Conservation (phyloP, 2,113 vertebrate species). For the Crotalus helleri region DNA sequence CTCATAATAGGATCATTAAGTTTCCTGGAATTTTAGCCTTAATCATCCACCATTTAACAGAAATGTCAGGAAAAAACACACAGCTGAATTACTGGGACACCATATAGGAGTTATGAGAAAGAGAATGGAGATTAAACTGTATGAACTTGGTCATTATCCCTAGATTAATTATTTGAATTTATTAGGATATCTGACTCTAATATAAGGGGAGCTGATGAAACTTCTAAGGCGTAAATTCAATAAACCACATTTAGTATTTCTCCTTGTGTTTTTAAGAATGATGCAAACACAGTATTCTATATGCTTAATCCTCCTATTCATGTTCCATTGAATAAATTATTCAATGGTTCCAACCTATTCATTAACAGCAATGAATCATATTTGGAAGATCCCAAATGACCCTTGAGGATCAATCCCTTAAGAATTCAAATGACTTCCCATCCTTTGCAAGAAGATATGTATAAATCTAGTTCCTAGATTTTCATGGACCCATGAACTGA, state of each 20-base stretch:
- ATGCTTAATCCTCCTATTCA: not conserved
- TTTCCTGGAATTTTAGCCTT: not conserved
- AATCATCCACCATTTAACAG: not conserved
- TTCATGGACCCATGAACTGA: not conserved
- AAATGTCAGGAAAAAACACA: not conserved
- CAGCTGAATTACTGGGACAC: not conserved
- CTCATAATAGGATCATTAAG: not conserved
- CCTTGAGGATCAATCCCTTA: not conserved
- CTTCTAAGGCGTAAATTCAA: not conserved
- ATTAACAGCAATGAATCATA: not conserved
- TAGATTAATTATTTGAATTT: not conserved
- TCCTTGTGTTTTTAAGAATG: not conserved
- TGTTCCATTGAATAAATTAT: not conserved
- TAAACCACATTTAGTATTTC: not conserved
- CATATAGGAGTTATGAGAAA: not conserved
- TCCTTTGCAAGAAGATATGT: not conserved
- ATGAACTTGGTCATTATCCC: not conserved
- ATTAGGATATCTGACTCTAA: not conserved
- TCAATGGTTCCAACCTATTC: no score
- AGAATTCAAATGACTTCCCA: not conserved
- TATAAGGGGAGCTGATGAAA: not conserved
- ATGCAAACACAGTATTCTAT: not conserved
- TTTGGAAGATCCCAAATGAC: not conserved
- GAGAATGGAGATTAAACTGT: not conserved
- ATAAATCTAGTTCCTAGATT: not conserved